A percentile compares a stretch with the other conserved stretches of the same genome.
Evolutionary conservation across 2,888 invertebrate species (phyloP).

Genomic region (Dryadula phaetusa): DNA sequence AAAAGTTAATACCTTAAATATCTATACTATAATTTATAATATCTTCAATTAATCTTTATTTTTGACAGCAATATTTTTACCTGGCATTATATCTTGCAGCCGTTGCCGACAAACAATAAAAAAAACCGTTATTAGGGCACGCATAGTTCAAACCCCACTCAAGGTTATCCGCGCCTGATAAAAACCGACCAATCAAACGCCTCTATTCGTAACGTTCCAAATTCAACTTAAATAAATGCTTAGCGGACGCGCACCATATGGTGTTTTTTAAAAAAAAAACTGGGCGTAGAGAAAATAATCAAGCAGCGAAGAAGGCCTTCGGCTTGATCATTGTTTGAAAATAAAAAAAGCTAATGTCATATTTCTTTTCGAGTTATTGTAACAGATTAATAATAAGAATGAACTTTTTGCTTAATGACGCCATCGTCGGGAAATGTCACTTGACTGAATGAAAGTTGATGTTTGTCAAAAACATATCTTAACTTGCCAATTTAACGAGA

Average conservation of each 20-base stretch:
- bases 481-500: no score
- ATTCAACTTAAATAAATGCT: conserved; percentile 46
- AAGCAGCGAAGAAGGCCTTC: neutral
- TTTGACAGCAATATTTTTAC: conserved; percentile 1
- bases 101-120: conserved; percentile 28
- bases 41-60: neutral
- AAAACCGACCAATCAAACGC: conserved; percentile 70
- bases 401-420: neutral
- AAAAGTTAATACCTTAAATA: neutral
- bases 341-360: neutral
- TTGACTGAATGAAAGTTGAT: no score
- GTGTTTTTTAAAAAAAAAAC: neutral
- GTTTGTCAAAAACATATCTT: no score
- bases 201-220: conserved; percentile 66
- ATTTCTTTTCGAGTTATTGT: neutral
- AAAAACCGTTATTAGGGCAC: conserved; percentile 64
- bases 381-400: neutral
- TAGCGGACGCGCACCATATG: conserved; percentile 28
- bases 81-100: conserved; percentile 15
- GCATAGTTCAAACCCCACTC: conserved; percentile 61
- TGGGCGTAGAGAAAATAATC: neutral
- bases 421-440: no score
- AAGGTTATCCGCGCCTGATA: conserved; percentile 74
- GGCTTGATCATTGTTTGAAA: neutral
- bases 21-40: no score